phyloP scores from a whole-genome alignment of 1,140 invertebrate genomes.

The Arctopsyche grandis region DNA sequence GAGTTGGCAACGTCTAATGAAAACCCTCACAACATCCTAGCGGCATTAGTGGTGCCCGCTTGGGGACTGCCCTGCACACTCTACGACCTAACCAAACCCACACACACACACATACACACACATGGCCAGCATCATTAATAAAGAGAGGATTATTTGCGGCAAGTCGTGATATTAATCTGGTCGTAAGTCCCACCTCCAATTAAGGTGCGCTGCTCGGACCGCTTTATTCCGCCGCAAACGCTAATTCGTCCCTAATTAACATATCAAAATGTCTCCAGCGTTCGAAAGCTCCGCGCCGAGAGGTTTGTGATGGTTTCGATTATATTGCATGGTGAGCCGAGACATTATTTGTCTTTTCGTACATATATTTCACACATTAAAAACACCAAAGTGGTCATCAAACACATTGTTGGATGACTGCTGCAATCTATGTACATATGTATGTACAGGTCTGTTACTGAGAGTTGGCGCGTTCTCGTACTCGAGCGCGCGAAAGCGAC shows the following conservation, averaged over 20 bases:
- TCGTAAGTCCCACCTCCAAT: constrained; percentile 13
- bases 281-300: not conserved
- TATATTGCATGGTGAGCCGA: not conserved
- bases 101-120: too few relatives aligned
- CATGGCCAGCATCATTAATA: constrained; percentile 1
- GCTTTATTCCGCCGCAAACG: not conserved
- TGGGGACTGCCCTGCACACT: too few relatives aligned
- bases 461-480: too few relatives aligned
- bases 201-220: constrained; percentile 1
- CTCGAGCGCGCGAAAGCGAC: too few relatives aligned
- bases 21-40: not conserved
- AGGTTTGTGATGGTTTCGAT: not conserved
- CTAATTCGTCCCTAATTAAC: constrained; percentile 13
- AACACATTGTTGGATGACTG: too few relatives aligned
- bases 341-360: too few relatives aligned
- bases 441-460: too few relatives aligned
- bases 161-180: constrained; percentile 19
- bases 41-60: too few relatives aligned
- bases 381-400: too few relatives aligned
- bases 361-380: too few relatives aligned
- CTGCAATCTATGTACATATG: too few relatives aligned
- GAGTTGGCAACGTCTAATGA: not conserved
- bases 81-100: too few relatives aligned
- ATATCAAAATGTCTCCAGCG: not conserved
- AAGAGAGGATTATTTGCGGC: constrained; percentile 15